Conservation (phyloP, 2,113 vertebrate genomes). For the Nerophis lumbriciformis region DNA sequence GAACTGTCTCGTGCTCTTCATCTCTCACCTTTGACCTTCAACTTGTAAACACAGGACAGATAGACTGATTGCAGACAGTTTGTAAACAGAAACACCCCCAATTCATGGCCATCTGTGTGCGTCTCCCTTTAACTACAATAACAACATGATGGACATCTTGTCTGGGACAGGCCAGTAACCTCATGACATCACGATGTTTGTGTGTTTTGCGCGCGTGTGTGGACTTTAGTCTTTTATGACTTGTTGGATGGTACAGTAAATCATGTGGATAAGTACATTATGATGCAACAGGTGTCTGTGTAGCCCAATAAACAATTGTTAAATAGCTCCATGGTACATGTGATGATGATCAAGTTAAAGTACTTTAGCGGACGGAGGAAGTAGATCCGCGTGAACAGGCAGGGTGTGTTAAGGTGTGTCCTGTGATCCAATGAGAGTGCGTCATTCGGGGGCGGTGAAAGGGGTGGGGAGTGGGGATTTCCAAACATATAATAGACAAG, state of each 20-base stretch:
- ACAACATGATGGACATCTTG: not conserved
- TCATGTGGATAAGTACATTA: not conserved
- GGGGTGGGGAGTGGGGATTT: too few species aligned
- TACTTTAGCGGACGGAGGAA: not conserved
- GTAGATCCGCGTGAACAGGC: too few species aligned
- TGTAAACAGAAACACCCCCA: too few species aligned
- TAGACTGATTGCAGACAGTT: too few species aligned
- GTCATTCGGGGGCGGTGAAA: too few species aligned
- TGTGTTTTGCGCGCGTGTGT: not conserved
- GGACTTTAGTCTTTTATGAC: conserved; percentile 4
- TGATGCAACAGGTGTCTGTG: not conserved
- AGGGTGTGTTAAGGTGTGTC: too few species aligned
- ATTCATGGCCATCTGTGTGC: not conserved
- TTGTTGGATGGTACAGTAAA: not conserved
- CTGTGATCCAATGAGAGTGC: too few species aligned
- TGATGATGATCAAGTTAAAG: not conserved
- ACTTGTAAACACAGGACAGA: too few species aligned
- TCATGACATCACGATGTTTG: too few species aligned
- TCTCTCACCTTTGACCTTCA: not conserved
- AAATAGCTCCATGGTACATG: too few species aligned
- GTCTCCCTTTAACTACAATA: not conserved
- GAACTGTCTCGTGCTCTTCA: not conserved
- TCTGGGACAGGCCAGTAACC: not conserved
- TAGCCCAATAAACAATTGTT: not conserved
- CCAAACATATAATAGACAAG: too few species aligned